These are phyloP conservation scores for Blennius ocellaris DNA, from an alignment of 2,113 vertebrate species.

Conservation along the genomic window DNA sequence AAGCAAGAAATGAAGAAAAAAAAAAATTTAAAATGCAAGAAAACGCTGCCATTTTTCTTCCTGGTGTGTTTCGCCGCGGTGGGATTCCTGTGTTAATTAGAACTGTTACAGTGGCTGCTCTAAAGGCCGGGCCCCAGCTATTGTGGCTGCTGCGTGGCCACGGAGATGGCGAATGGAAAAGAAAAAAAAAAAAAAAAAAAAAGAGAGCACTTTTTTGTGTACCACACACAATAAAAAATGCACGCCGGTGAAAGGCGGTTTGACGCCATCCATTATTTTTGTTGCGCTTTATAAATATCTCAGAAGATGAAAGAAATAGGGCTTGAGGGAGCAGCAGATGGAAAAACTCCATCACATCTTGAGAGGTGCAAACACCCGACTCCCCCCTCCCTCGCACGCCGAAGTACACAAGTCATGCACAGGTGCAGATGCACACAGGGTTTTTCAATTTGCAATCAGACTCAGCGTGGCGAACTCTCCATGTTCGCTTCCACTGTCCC, in stretches of 20 bases:
- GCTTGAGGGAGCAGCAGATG: conserved; percentile 55
- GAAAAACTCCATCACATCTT: conserved; percentile 60
- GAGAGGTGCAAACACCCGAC: conserved; percentile 38
- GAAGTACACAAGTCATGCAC: conserved; percentile 33
- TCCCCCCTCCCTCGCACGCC: background rate
- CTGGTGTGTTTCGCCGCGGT: conserved; percentile 22
- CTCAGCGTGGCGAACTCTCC: conserved; percentile 42
- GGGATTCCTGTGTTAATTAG: conserved; percentile 59
- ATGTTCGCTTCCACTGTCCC: conserved; percentile 52
- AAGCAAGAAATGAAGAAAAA: conserved; percentile 33
- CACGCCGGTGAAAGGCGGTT: conserved; percentile 34
- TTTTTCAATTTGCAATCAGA: conserved; percentile 71
- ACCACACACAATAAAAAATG: conserved; percentile 1
- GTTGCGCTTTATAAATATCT: conserved; percentile 58
- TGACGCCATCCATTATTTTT: conserved; percentile 48
- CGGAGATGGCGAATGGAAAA: conserved; percentile 24
- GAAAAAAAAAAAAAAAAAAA: conserved; percentile 1
- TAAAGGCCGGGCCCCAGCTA: conserved; percentile 21
- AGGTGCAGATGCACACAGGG: conserved; percentile 37
- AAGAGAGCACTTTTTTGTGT: background rate
- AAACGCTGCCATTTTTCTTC: conserved; percentile 47
- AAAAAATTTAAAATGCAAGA: conserved; percentile 19
- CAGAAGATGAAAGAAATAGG: conserved; percentile 62
- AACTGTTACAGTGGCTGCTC: conserved; percentile 27
- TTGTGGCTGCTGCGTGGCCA: conserved; percentile 1